These are phyloP conservation scores for Panagrolaimus sp. DNA, from an alignment of 1,140 invertebrate species.

Conservation along the genomic window DNA sequence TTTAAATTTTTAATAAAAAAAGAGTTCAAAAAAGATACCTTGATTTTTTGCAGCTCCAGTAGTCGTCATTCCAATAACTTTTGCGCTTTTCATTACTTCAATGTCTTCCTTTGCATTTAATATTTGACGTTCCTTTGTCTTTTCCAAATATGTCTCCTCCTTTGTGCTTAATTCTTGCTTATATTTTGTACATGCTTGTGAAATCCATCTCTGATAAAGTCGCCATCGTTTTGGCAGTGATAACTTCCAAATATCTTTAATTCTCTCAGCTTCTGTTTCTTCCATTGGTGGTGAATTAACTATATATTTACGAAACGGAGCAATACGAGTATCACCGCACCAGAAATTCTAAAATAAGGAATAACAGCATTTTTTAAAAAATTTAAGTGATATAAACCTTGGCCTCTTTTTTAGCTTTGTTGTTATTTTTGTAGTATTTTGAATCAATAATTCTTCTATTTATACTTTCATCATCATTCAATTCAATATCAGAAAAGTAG, in stretches of 20 bases:
- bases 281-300: conserved; percentile 19
- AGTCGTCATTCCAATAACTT: conserved; percentile 10
- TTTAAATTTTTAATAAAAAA: too few relatives aligned
- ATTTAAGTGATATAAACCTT: too few relatives aligned
- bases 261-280: conserved; percentile 27
- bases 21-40: too few relatives aligned
- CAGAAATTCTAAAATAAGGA: too few relatives aligned
- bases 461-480: too few relatives aligned
- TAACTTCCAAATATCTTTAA: conserved; percentile 50
- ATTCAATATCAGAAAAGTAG: too few relatives aligned
- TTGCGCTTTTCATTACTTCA: conserved; percentile 31
- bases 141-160: conserved; percentile 25
- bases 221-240: background rate
- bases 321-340: too few relatives aligned
- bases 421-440: too few relatives aligned
- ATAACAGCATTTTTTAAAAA: too few relatives aligned
- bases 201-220: conserved; percentile 50
- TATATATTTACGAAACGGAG: too few relatives aligned
- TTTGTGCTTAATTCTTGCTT: conserved; percentile 23
- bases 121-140: conserved; percentile 38
- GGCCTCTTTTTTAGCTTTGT: too few relatives aligned
- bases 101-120: conserved; percentile 55
- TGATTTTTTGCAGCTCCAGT: background rate
- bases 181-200: conserved; percentile 26
- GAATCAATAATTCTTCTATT: too few relatives aligned